Evolutionary conservation across 2,797 vertebrate genomes (phyloP), one percentile per base, ranked within the genome.

Genomic region (Protonibea diacanthus): DNA sequence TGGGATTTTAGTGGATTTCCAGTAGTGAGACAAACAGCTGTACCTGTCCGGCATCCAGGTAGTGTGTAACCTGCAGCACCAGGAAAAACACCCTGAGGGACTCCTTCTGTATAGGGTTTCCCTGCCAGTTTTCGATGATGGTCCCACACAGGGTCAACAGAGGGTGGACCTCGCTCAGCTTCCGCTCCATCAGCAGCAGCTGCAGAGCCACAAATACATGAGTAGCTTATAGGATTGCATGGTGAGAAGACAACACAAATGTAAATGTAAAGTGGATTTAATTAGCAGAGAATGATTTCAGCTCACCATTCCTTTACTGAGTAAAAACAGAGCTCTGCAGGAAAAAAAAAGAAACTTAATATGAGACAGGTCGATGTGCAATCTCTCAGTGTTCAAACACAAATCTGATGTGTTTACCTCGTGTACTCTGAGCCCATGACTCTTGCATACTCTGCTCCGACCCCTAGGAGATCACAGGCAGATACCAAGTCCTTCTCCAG

Each of bases 341-440:
- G 1, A 48, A 60, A 74, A 64, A 51, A 58, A 75, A 64, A 68
- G 4, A 58, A 7, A 48, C 2, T 56, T 61, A 38, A 69, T 12
- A 17, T 63, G 20, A 78, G 62, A 70, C 18, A 49, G 14, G 27
- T 27, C 14, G 13, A 42, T 58, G 21, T n/a, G 51, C 5, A 47
- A 15, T 23, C 11, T 42, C 6, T 33, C 15, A 25, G 1, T 56
- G 11, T 42, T 56, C 18, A 27, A 55, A 45, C 27, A 42, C 23
- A 23, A 14, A 38, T 12, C 8, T 17, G 2, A 78, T 49, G 7
- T 0, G 14, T 52, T 67, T 49, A 97, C 97, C 97, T 95, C 78
- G 97, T 98, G 48, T 98, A 98, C 83, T 98, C 97, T 0, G 97
- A 98, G 57, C 97, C 97, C 52, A 98, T 97, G 48, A 98, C 97